phyloP scores from a whole-genome alignment of 53 echinoderm and acorn worm genomes.

The Arbacia lixula region DNA sequence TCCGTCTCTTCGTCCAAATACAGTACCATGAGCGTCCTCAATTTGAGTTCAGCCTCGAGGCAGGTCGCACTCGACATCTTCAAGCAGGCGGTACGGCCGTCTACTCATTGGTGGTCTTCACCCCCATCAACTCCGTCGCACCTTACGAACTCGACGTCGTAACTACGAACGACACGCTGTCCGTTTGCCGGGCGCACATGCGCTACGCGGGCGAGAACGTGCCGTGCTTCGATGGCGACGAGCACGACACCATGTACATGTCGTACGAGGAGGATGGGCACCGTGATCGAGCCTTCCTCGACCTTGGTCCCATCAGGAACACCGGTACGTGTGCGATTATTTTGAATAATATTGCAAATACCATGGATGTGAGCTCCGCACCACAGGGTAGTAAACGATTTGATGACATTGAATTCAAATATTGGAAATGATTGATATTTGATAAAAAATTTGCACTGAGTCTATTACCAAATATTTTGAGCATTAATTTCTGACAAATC shows the following conservation, averaged over 20 bases:
- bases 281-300: conserved; percentile 74
- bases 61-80: conserved; percentile 45
- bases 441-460: no score
- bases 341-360: no score
- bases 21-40: conserved; percentile 84
- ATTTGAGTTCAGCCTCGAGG: conserved; percentile 63
- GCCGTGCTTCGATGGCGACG: conserved; percentile 70
- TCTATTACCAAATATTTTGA: no score
- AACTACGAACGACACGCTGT: conserved; percentile 70
- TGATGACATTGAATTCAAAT: no score
- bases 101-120: conserved; percentile 70
- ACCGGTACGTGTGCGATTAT: no score
- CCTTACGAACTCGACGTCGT: conserved; percentile 78
- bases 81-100: conserved; percentile 73
- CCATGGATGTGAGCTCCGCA: no score
- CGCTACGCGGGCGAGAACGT: conserved; percentile 71
- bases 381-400: no score
- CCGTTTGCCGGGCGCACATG: conserved; percentile 75
- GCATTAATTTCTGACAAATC: no score
- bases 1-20: no score
- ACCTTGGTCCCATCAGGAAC: conserved; percentile 82
- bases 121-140: conserved; percentile 74
- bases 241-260: conserved; percentile 60
- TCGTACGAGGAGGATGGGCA: conserved; percentile 82
- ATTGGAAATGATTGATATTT: no score